These are phyloP conservation scores for Brachyalestes nurse DNA, from an alignment of 2,797 vertebrate species.

Conservation along the genomic window DNA sequence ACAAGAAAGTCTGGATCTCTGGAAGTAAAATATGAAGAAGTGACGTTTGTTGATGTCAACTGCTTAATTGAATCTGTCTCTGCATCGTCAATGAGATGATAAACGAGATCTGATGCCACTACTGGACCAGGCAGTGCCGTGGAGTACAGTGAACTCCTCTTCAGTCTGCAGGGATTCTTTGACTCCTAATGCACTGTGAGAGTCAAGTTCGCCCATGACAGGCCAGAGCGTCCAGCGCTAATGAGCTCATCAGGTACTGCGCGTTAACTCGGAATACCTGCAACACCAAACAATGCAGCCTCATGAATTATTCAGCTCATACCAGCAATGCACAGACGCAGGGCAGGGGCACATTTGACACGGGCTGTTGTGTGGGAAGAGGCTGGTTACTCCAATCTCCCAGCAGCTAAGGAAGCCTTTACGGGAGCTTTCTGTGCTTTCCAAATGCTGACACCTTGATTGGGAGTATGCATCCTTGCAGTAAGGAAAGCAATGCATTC, in stretches of 20 bases:
- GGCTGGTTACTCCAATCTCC: constrained; percentile 10
- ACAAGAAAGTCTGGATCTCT: too few relatives aligned
- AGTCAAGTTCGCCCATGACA: not conserved
- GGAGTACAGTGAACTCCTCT: not conserved
- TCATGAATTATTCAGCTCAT: constrained; percentile 65
- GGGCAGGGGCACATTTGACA: constrained; percentile 30
- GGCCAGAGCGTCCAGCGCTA: constrained; percentile 5
- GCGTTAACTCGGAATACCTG: constrained; percentile 5
- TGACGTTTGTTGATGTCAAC: too few relatives aligned
- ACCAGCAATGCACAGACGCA: constrained; percentile 56
- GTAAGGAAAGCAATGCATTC: not conserved
- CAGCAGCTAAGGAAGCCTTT: not conserved
- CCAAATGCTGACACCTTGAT: not conserved
- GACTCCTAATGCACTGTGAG: not conserved
- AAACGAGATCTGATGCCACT: not conserved
- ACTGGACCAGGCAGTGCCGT: too few relatives aligned
- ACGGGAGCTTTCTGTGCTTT: not conserved
- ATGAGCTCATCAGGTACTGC: constrained; percentile 36
- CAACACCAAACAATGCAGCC: constrained; percentile 38
- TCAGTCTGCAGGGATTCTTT: not conserved
- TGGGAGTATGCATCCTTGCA: constrained; percentile 4
- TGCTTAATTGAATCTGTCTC: too few relatives aligned
- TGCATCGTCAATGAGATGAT: not conserved
- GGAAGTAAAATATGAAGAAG: too few relatives aligned
- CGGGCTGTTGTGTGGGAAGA: constrained; percentile 7